Conservation (phyloP, 2,113 vertebrate genomes). For the Dipodomys stephensi region DNA sequence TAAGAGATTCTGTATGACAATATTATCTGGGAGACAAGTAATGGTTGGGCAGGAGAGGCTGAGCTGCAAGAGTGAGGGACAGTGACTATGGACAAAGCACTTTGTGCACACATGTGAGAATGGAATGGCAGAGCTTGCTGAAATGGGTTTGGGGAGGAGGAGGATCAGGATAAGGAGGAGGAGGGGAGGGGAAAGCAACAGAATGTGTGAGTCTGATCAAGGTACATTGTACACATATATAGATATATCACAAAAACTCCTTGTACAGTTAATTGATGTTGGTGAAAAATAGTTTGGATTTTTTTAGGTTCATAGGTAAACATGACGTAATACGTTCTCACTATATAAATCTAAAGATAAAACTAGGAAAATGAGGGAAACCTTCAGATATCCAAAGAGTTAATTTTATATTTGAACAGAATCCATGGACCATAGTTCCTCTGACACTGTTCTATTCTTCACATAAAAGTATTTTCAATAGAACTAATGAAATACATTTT, state of each 20-base stretch:
- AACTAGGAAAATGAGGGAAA: neutral
- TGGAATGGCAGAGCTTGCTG: too few species aligned
- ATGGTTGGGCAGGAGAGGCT: too few species aligned
- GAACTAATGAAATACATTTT: neutral
- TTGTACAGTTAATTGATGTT: too few species aligned
- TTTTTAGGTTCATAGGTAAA: neutral
- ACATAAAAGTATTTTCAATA: neutral
- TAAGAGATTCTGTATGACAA: neutral
- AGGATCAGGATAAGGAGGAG: too few species aligned
- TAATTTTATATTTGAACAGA: neutral
- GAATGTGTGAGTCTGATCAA: too few species aligned
- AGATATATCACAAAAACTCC: too few species aligned
- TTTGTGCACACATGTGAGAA: too few species aligned
- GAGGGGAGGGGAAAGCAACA: too few species aligned
- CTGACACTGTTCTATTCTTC: neutral
- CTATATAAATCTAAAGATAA: neutral
- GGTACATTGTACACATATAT: too few species aligned
- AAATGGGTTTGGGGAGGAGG: too few species aligned
- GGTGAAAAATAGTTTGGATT: neutral
- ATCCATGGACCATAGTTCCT: neutral
- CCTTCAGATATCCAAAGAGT: neutral
- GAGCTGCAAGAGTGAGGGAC: too few species aligned
- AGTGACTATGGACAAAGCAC: too few species aligned
- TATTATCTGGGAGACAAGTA: neutral
- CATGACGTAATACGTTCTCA: neutral